Evolutionary conservation across 2,888 invertebrate genomes (phyloP).

Genomic region (Nysson spinosus): DNA sequence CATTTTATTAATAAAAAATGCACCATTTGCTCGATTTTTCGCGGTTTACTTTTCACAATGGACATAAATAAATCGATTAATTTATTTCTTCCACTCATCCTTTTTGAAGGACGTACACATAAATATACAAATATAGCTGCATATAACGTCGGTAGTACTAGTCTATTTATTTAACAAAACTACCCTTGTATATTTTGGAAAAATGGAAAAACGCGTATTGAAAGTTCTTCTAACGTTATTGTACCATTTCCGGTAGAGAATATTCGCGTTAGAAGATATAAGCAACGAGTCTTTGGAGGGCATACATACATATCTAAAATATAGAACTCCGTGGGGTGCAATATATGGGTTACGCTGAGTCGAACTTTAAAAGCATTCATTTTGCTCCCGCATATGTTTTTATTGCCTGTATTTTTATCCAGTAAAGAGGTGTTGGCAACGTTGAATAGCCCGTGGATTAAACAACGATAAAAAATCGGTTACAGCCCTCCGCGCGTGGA

Average conservation of each 20-base stretch:
- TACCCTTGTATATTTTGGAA: too few species aligned
- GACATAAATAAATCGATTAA: too few species aligned
- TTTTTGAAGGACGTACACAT: too few species aligned
- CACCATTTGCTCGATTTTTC: too few species aligned
- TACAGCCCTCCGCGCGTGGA: too few species aligned
- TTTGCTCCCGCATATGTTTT: not conserved
- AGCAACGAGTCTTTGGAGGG: constrained; percentile 6
- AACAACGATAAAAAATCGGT: not conserved
- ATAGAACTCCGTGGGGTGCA: constrained; percentile 25
- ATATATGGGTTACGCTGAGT: constrained; percentile 3
- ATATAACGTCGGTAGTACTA: too few species aligned
- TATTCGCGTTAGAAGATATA: constrained; percentile 12
- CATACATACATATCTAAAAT: constrained; percentile 26
- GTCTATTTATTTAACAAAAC: too few species aligned
- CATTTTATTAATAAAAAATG: too few species aligned
- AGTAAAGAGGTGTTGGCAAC: not conserved
- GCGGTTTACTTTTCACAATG: too few species aligned
- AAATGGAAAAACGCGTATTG: too few species aligned
- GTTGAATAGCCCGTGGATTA: not conserved
- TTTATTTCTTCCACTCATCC: too few species aligned
- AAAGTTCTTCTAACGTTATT: constrained; percentile 1
- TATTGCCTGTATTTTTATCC: not conserved
- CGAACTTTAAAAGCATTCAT: not conserved
- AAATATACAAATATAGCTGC: too few species aligned
- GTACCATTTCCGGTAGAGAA: not conserved